Evolutionary conservation across 2,797 vertebrate genomes (phyloP), one percentile per base, ranked within the genome.

Genomic region (Pelodytes ibericus): DNA sequence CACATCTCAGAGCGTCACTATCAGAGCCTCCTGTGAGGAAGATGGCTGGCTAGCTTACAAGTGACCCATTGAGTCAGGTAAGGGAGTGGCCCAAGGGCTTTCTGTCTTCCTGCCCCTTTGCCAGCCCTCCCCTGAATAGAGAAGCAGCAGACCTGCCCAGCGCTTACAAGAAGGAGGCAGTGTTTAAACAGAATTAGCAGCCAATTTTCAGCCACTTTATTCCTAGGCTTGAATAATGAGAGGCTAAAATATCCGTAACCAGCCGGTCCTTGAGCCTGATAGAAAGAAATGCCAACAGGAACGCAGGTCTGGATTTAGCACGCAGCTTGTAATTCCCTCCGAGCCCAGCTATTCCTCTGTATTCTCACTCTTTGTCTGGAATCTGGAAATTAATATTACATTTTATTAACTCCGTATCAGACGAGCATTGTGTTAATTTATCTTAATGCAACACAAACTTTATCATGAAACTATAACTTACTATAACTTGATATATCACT

Each of bases 361-460:
- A 31, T 62, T 62, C 56, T 62, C 3, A 22, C 29, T 11, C 10
- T 53, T 62, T 13, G 20, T 13, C 6, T 30, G 58, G 60, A 62
- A 62, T 62, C 13, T 39, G 4, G 8, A 27, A 33, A 39, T 5
- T 33, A 2, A 44, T 44, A 4, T 53, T 53, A 53, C 49, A 26
- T 60, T 30, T 60, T 27, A 60, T 60, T 60, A 60, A 30, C 27
- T 15, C 27, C 7, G n/a, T 13, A 18, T 4, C 27, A 26, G 26
- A 60, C 58, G 31, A 60, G 58, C 58, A n/a, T n/a, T 29, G 26
- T 30, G n/a, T 29, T 58, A 26, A 58, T 58, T 58, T 60, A 60
- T 26, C n/a, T n/a, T n/a, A n/a, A n/a, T n/a, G n/a, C n/a, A n/a
- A n/a, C n/a, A n/a, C n/a, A n/a, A n/a, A n/a, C n/a, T n/a, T n/a